These are phyloP conservation scores for Hydrophis major DNA, from an alignment of 2,797 vertebrate species.

Conservation along the genomic window DNA sequence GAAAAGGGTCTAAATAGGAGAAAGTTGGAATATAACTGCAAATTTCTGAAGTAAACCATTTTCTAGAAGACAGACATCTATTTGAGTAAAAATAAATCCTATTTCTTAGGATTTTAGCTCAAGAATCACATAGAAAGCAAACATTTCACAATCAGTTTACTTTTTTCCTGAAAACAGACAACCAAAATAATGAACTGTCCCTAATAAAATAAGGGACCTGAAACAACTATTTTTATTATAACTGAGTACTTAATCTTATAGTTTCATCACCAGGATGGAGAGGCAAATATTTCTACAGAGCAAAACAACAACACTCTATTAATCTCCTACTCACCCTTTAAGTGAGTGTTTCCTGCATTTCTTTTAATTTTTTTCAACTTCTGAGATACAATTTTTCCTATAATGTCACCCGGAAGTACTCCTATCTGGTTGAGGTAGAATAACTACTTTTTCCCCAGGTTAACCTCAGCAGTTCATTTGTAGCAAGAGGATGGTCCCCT, in stretches of 20 bases:
- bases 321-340: neutral
- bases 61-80: neutral
- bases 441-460: neutral
- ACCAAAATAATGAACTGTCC: neutral
- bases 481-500: neutral
- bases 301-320: neutral
- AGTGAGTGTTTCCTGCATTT: neutral
- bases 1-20: conserved; percentile 3
- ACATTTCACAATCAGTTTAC: neutral
- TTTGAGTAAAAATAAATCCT: neutral
- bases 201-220: neutral
- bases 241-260: neutral
- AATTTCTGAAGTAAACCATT: neutral
- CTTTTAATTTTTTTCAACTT: neutral
- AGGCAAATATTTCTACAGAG: neutral
- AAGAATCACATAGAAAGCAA: neutral
- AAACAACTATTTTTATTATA: neutral
- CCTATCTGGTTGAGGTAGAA: neutral
- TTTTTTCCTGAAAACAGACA: neutral
- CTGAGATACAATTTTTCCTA: neutral
- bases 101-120: neutral
- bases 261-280: neutral
- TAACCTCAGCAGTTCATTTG: neutral
- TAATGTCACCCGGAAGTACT: neutral
- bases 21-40: neutral